Evolutionary conservation across 2,888 invertebrate species (phyloP), one percentile per base, ranked within the genome.

Genomic region (Therioaphis trifolii): DNA sequence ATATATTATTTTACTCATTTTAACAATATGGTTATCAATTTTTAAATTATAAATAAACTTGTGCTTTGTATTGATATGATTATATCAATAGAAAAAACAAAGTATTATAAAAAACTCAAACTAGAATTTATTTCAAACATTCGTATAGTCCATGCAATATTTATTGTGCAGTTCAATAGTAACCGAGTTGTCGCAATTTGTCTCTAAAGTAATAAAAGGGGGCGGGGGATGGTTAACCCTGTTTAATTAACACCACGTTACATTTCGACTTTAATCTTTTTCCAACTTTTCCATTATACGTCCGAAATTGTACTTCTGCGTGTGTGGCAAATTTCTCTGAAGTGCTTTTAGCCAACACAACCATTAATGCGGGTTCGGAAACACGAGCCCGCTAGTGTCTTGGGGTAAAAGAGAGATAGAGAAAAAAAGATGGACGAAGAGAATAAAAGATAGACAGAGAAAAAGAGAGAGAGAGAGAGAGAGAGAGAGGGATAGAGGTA

Each of bases 281-380:
- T 27, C 43, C 76, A 46, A 76, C 76, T 76, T 76, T 76, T 76
- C 76, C 43, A 61, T 76, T 76, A 76, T 46, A 63, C 21, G 76
- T 76, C 29, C 61, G 76, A 76, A 63, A 63, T 46, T 46, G 46
- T 63, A 63, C 29, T 69, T 68, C 21, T 40, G 66, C 18, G 40
- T 66, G 68, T 68, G 76, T 46, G 76, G 46, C 77, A 49, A 77
- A 66, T 77, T 66, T 77, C 63, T 77, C 52, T 66, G 66, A 66
- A 66, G 52, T 78, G 77, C 66, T 78, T 78, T 78, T 78, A 66
- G 66, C 77, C 52, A 52, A 78, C 77, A 35, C 66, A 18, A 35
- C 49, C 77, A 66, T 77, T 66, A 66, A 77, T 77, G 49, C 66
- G 63, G 63, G 77, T 77, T 66, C 29, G 21, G 77, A 77, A 77